Evolutionary conservation across 2,888 invertebrate genomes (phyloP), one percentile per base, ranked within the genome.

Genomic region (Bembecia ichneumoniformis): DNA sequence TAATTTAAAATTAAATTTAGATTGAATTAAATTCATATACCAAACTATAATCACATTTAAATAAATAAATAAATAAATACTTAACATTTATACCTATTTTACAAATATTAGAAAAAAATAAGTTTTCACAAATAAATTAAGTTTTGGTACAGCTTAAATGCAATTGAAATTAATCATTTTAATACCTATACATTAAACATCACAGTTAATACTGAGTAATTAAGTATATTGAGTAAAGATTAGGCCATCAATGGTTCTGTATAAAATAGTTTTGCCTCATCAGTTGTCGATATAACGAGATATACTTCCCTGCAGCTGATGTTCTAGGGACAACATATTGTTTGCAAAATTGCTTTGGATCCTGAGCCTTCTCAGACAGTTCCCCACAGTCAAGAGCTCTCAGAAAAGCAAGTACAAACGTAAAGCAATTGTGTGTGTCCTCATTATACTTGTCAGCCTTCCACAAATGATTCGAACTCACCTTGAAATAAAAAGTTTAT

Each of bases 271-370:
- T 83, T 60, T 84, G 84, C 62, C 84, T 71, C 62, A 86, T 87
- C 43, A 96, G 86, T 71, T 93, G 91, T 62, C 95, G 89, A 74
- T 94, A 95, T 35, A 96, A 82, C 1, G 92, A 92, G 58, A 95
- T 94, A 73, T 96, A 96, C 82, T 94, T 95, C 47, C 95, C 92
- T 46, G 95, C 95, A 16, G 93, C 91, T 28, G 93, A 91, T 35
- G 96, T 94, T 65, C 92, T 89, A 3, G 95, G 95, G 51, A 95
- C 90, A 57, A 96, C 93, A 77, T 93, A 94, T 64, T 91, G 90
- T 72, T 93, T 91, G 69, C 96, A 96, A 78, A 96, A 94, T 20
- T 87, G 81, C 52, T 92, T 93, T 57, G 92, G 87, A 51, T 86
- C 91, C 9, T 82, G 80, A 14, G 94, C 93, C 47, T 91, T 91